Base-by-base conservation (phyloP, 2,797 vertebrate species). In the Onychomys arenicola region DNA sequence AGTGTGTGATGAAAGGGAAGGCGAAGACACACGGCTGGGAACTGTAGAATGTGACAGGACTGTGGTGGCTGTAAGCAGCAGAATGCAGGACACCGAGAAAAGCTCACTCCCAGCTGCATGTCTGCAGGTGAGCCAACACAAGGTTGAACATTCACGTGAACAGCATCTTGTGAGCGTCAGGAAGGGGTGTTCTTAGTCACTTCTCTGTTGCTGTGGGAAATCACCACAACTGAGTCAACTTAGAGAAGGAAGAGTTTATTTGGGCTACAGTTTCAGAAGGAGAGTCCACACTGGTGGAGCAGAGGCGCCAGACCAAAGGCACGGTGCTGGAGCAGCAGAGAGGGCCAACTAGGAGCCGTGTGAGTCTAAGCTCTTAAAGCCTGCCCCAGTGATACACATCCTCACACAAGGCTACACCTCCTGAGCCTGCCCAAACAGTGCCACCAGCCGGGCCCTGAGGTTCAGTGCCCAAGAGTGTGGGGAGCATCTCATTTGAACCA, bases 1-100 rank as follows among this genome's bases (percentile, higher is more conserved):
- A 85, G 63, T 63, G 2, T 52, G 65, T 69, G 43, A 49, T 52
- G 80, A 5, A 61, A 82, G 27, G 43, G 46, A 34, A 49, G 52
- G 76, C 43, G 7, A 7, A 49, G 76, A 21, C 32, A 5, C 27
- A 37, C 46, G 0, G 3, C 0, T 32, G 46, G 37, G n/a, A 71
- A 34, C 2, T 2, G 52, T 25, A 32, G 2, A 16, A 2, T 25
- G 25, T 59, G 6, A 0, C 1, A 13, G 76, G 17, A 16, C 17
- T 2, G 10, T 69, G 23, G 19, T 21, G 34, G 49, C 69, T 34
- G 0, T 5, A 4, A 23, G 43, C 19, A 37, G 11, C 19, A 37
- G 69, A 13, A 21, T 1, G 0, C 14, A 4, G 4, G 59, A 23
- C 0, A 10, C 14, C 37, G 25, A 25, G 75, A 40, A 65, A 27